Evolutionary conservation across 2,888 invertebrate species (phyloP).

Genomic region (Lomographa bimaculata): DNA sequence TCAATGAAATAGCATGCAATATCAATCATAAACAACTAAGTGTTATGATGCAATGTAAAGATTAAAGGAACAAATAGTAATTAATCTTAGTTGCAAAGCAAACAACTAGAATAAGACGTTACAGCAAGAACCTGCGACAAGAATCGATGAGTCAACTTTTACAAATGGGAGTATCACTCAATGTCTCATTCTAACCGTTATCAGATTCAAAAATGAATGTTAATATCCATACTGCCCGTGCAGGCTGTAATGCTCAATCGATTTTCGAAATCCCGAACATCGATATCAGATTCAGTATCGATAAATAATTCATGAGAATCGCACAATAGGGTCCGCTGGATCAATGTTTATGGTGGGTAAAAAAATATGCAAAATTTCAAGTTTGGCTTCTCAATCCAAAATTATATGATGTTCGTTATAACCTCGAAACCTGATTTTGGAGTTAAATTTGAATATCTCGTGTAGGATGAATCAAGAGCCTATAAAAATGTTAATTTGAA

Average conservation of each 20-base stretch:
- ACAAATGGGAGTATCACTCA: slow-evolving; percentile 35
- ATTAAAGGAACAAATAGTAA: slow-evolving; percentile 18
- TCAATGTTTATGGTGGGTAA: slow-evolving; percentile 60
- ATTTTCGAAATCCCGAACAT: slow-evolving; percentile 72
- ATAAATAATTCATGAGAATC: slow-evolving; percentile 74
- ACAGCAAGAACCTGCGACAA: slow-evolving; percentile 13
- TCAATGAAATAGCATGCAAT: slow-evolving; percentile 1
- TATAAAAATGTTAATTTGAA: neutral
- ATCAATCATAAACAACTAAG: slow-evolving; percentile 11
- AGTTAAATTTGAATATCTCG: slow-evolving; percentile 1
- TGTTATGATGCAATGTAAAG: slow-evolving; percentile 13
- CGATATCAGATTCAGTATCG: slow-evolving; percentile 63
- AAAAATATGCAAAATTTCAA: slow-evolving; percentile 47
- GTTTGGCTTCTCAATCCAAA: slow-evolving; percentile 26
- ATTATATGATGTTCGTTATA: slow-evolving; percentile 18
- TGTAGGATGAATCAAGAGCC: neutral
- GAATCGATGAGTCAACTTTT: slow-evolving; percentile 27
- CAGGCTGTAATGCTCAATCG: slow-evolving; percentile 62
- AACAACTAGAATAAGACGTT: slow-evolving; percentile 16
- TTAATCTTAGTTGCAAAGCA: slow-evolving; percentile 18
- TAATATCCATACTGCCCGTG: slow-evolving; percentile 45
- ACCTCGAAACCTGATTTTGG: slow-evolving; percentile 20
- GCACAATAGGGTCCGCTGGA: slow-evolving; percentile 64
- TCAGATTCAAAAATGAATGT: slow-evolving; percentile 40
- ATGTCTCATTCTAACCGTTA: slow-evolving; percentile 38